Conservation (phyloP, 2,113 vertebrate species). For the Panthera leo region DNA sequence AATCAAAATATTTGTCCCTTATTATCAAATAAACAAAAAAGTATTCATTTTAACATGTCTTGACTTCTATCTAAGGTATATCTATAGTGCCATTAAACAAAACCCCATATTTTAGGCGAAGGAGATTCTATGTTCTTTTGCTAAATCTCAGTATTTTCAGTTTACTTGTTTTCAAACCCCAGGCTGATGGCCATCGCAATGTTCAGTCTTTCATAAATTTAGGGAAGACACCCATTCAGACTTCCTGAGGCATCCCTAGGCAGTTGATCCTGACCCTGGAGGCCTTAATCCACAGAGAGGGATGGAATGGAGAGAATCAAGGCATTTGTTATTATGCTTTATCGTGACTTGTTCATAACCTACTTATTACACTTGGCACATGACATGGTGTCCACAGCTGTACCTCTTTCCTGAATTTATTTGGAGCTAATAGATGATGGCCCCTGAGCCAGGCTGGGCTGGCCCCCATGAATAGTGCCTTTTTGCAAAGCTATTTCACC, state of each 20-base stretch:
- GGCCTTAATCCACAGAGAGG: not conserved
- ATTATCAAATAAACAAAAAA: not conserved
- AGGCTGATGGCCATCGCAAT: not conserved
- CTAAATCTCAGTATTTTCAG: not conserved
- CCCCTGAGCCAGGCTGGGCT: not conserved
- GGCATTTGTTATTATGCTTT: not conserved
- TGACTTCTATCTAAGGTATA: not conserved
- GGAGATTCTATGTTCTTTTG: not conserved
- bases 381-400: not conserved
- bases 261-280: not conserved
- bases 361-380: not conserved
- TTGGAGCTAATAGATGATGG: not conserved
- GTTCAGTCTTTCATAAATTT: not conserved
- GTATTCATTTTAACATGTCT: not conserved
- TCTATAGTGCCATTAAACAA: not conserved
- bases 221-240: not conserved
- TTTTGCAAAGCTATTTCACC: constrained; percentile 23
- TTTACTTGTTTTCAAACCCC: not conserved
- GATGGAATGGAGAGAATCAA: not conserved
- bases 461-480: not conserved
- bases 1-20: not conserved
- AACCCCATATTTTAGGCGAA: not conserved
- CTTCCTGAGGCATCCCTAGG: not conserved
- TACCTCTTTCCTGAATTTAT: constrained; percentile 46
- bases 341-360: not conserved